These are phyloP conservation scores for Cavia porcellus DNA, from an alignment of 2,113 vertebrate species.

Conservation along the genomic window DNA sequence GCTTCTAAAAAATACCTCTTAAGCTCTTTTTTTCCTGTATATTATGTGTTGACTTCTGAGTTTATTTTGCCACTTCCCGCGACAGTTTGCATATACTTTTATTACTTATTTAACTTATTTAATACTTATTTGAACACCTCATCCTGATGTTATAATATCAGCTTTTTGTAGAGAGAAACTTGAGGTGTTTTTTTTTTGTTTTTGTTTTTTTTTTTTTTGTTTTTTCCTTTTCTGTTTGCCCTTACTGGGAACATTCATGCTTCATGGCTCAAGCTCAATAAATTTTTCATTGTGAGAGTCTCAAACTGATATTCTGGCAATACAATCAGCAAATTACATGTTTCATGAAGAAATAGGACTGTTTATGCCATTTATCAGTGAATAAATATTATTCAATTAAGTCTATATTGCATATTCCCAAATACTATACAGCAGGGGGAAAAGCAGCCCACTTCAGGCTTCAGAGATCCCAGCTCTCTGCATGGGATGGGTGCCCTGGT, in stretches of 20 bases:
- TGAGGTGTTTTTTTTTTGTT: background rate
- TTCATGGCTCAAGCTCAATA: background rate
- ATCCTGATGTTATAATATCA: background rate
- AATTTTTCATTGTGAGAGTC: background rate
- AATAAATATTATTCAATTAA: background rate
- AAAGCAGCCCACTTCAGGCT: background rate
- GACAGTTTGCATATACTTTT: background rate
- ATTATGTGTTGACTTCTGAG: background rate
- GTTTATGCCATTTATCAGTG: background rate
- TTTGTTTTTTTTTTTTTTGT: background rate
- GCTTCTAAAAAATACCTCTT: background rate
- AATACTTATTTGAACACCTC: background rate
- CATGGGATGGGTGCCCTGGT: background rate
- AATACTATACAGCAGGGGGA: background rate
- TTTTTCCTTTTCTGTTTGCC: too few species aligned
- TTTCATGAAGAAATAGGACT: background rate
- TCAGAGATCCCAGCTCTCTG: background rate
- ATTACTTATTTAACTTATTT: background rate
- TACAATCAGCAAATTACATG: background rate
- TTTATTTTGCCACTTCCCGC: background rate
- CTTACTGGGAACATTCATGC: background rate
- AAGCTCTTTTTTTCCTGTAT: background rate
- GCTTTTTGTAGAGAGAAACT: background rate
- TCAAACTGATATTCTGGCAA: background rate
- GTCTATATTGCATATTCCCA: background rate